A percentile compares a stretch with the other conserved stretches of the same genome.
phyloP scores from a whole-genome alignment of 2,113 vertebrate species.

The Rhinoptilus africanus region DNA sequence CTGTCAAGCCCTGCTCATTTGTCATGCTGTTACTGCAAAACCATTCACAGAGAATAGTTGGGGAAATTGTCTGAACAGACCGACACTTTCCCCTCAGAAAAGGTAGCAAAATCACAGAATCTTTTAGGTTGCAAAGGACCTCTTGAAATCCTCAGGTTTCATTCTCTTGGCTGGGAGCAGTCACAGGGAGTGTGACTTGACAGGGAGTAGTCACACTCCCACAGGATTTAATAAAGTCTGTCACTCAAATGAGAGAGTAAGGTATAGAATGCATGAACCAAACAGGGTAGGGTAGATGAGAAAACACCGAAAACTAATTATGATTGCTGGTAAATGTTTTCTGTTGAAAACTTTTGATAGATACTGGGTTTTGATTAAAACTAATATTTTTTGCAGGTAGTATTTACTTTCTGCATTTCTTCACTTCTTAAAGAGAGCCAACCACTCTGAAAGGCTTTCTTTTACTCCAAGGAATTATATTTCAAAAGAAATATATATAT shows the following conservation, averaged over 20 bases:
- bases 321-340: background rate
- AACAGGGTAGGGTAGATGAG: background rate
- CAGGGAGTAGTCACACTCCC: background rate
- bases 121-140: background rate
- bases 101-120: background rate
- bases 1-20: background rate
- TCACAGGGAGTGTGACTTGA: too few relatives aligned
- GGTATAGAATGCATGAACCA: background rate
- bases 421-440: background rate
- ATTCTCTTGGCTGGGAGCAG: background rate
- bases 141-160: background rate
- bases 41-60: background rate
- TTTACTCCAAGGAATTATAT: background rate
- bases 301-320: background rate
- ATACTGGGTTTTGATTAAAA: slow-evolving; percentile 15
- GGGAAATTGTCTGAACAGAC: background rate
- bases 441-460: background rate
- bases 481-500: background rate
- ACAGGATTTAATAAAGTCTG: background rate
- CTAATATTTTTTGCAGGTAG: background rate
- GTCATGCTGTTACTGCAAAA: background rate
- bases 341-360: background rate
- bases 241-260: background rate
- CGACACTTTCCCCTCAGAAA: background rate
- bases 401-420: background rate